Evolutionary conservation across 2,888 invertebrate genomes (phyloP).

Genomic region (Cephonodes hylas): DNA sequence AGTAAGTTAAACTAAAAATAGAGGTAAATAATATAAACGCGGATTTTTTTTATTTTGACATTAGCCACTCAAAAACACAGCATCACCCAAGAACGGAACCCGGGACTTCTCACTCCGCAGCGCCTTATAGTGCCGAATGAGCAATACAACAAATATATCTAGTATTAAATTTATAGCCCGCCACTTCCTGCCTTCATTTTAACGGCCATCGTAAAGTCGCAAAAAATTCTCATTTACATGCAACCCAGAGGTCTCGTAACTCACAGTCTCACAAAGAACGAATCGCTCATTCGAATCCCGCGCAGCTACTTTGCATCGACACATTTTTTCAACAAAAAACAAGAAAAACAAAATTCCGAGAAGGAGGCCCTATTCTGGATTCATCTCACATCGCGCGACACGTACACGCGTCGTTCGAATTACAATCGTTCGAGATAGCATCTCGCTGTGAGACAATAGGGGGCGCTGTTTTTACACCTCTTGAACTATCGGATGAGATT

Average conservation of each 20-base stretch:
- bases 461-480: conserved; percentile 37
- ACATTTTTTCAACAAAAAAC: conserved; percentile 50
- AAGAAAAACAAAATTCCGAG: conserved; percentile 32
- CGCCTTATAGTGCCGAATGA: no score
- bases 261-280: conserved; percentile 18
- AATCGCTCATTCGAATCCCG: conserved; percentile 43
- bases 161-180: background rate
- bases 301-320: conserved; percentile 57
- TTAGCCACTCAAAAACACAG: no score
- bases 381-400: conserved; percentile 47
- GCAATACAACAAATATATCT: no score
- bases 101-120: no score
- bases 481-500: conserved; percentile 14
- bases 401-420: conserved; percentile 40
- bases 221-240: background rate
- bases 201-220: no score
- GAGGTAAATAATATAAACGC: no score
- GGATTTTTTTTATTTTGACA: no score
- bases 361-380: conserved; percentile 55
- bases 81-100: no score
- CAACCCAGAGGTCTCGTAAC: background rate
- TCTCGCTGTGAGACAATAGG: conserved; percentile 40
- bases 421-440: conserved; percentile 48
- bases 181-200: background rate
- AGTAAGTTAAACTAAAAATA: no score